A percentile compares a stretch with the other conserved stretches of the same genome.
phyloP scores from a whole-genome alignment of 92 coral and sea anemone species.

The Porites cylindrica region DNA sequence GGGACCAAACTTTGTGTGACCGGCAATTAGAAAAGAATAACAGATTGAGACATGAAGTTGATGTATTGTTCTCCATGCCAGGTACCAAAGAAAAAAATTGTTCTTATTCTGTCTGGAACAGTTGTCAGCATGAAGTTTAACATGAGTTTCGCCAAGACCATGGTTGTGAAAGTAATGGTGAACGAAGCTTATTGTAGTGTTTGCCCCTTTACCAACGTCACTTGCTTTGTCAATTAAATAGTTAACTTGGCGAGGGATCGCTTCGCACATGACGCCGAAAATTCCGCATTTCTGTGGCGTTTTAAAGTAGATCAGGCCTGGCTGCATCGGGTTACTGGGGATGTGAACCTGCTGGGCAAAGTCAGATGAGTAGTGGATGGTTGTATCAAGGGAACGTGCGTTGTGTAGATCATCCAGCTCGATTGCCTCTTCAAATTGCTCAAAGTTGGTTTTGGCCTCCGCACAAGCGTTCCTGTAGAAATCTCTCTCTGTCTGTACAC shows the following conservation, averaged over 20 bases:
- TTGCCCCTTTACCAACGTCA: conserved; percentile 56
- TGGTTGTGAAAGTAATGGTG: conserved; percentile 28
- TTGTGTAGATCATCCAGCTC: no score
- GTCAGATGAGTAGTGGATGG: conserved; percentile 68
- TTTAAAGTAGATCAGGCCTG: conserved; percentile 71
- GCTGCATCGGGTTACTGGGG: conserved; percentile 76
- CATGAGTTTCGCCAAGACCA: conserved; percentile 51
- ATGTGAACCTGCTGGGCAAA: conserved; percentile 74
- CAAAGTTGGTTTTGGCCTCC: no score
- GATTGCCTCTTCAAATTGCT: no score
- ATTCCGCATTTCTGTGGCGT: conserved; percentile 37
- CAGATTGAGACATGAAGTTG: conserved; percentile 40
- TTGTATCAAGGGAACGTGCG: no score
- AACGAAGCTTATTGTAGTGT: conserved; percentile 37
- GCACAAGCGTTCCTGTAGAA: no score
- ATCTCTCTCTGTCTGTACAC: no score
- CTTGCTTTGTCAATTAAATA: conserved; percentile 46
- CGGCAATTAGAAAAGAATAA: conserved; percentile 13
- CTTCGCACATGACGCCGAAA: conserved; percentile 11
- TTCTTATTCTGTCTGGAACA: conserved; percentile 62
- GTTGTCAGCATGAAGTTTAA: conserved; percentile 56
- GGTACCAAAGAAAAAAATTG: conserved; percentile 58
- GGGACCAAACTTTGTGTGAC: conserved; percentile 66
- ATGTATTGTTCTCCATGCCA: conserved; percentile 50
- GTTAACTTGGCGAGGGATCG: conserved; percentile 9